Percentiles rank a stretch among this genome's conserved stretches.
Evolutionary conservation across 2,797 vertebrate genomes (phyloP).

Genomic region (Onychomys leucogaster): DNA sequence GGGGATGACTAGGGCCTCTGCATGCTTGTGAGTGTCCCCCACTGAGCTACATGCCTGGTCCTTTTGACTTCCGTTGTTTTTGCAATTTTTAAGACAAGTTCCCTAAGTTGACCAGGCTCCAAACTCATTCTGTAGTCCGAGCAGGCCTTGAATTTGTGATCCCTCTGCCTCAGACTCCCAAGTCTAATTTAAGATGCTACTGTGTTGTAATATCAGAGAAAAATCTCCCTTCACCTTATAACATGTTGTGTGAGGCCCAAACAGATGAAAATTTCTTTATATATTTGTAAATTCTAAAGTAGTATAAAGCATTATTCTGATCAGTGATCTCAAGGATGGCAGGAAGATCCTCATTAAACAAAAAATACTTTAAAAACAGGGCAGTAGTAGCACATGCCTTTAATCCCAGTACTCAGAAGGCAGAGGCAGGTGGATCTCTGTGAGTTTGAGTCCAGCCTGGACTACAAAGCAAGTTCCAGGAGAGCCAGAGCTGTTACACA

Average conservation of each 20-base stretch:
- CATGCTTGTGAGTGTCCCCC: not conserved
- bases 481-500: too few relatives aligned
- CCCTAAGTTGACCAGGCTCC: not conserved
- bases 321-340: constrained; percentile 23
- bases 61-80: not conserved
- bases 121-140: not conserved
- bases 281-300: constrained; percentile 36
- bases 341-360: constrained; percentile 27
- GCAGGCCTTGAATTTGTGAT: not conserved
- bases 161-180: not conserved
- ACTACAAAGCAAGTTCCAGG: too few relatives aligned
- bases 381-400: not conserved
- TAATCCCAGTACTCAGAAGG: too few relatives aligned
- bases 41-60: not conserved
- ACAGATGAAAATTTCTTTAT: not conserved
- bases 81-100: not conserved
- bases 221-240: not conserved
- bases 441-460: too few relatives aligned
- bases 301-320: constrained; percentile 47
- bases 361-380: constrained; percentile 2
- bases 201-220: not conserved
- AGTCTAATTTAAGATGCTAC: constrained; percentile 13
- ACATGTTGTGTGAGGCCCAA: not conserved
- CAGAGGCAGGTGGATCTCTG: too few relatives aligned
- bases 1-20: not conserved